phyloP scores from a whole-genome alignment of 92 coral and sea anemone genomes.

The Porites evermanni region DNA sequence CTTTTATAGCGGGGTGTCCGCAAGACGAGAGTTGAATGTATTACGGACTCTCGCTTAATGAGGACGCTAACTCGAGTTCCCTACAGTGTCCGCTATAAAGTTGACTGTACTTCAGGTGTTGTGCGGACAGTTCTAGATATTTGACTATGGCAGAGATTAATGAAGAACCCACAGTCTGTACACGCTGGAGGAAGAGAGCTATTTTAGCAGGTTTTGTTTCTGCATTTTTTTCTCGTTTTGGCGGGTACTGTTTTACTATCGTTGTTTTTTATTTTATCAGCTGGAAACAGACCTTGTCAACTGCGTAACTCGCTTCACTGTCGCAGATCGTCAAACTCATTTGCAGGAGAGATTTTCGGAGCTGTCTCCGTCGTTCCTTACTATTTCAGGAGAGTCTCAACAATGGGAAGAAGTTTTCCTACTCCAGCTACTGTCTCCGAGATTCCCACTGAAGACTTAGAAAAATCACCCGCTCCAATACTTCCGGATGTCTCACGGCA shows the following conservation, averaged over 20 bases:
- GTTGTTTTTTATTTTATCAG: background rate
- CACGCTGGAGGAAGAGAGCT: background rate
- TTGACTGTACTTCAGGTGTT: no score
- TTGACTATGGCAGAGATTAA: conserved; percentile 5
- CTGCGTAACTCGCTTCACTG: background rate
- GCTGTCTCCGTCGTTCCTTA: background rate
- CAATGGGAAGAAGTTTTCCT: no score
- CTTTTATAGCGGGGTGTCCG: no score
- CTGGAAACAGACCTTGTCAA: background rate
- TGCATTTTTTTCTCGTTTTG: background rate
- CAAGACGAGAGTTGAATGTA: no score
- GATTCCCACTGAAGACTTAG: no score
- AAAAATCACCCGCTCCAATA: no score
- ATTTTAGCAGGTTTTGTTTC: background rate
- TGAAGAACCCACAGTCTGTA: background rate
- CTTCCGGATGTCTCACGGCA: background rate
- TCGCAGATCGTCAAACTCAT: background rate
- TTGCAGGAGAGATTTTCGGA: background rate
- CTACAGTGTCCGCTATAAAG: no score
- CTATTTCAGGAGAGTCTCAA: background rate
- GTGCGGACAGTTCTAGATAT: no score
- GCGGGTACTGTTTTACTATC: background rate
- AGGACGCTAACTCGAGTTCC: no score
- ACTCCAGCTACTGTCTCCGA: no score
- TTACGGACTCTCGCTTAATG: no score